Conservation (phyloP, 1,140 invertebrate species). For the Conus ventricosus region DNA sequence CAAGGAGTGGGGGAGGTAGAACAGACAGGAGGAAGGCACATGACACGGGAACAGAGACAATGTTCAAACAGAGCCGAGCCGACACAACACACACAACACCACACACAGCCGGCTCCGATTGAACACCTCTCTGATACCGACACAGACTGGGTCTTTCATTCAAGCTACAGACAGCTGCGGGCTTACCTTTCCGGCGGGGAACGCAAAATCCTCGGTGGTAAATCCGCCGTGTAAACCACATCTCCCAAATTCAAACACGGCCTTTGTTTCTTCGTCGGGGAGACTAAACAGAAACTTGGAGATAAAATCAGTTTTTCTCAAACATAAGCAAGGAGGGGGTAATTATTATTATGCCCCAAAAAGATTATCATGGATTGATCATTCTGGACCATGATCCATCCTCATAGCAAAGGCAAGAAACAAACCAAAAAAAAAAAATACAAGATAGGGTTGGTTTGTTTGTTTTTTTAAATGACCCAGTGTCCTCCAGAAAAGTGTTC, state of each 20-base stretch:
- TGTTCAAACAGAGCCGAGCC: slow-evolving; percentile 33
- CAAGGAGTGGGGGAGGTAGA: neutral
- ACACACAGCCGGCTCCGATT: slow-evolving; percentile 40
- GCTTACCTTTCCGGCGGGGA: slow-evolving; percentile 34
- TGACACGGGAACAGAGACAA: slow-evolving; percentile 1
- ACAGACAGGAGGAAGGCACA: neutral
- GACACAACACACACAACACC: slow-evolving; percentile 26
- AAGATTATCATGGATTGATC: neutral
- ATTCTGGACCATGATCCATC: neutral
- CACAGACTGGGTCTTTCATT: slow-evolving; percentile 28
- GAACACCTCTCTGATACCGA: slow-evolving; percentile 34
- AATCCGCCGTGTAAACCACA: slow-evolving; percentile 26
- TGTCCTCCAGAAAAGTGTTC: slow-evolving; percentile 35
- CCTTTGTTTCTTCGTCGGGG: slow-evolving; percentile 26
- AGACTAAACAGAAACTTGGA: slow-evolving; percentile 30
- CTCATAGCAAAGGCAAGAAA: neutral
- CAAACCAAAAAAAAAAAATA: neutral
- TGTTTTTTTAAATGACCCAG: slow-evolving; percentile 20
- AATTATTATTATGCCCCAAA: neutral
- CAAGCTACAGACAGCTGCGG: slow-evolving; percentile 24
- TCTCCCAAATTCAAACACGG: slow-evolving; percentile 33
- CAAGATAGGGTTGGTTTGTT: neutral
- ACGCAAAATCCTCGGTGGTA: slow-evolving; percentile 25
- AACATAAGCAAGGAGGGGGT: slow-evolving; percentile 21
- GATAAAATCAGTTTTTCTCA: slow-evolving; percentile 28